Percentiles rank a stretch among this genome's conserved stretches.
phyloP scores from a whole-genome alignment of 2,113 vertebrate species.

The Hiodon tergisus region DNA sequence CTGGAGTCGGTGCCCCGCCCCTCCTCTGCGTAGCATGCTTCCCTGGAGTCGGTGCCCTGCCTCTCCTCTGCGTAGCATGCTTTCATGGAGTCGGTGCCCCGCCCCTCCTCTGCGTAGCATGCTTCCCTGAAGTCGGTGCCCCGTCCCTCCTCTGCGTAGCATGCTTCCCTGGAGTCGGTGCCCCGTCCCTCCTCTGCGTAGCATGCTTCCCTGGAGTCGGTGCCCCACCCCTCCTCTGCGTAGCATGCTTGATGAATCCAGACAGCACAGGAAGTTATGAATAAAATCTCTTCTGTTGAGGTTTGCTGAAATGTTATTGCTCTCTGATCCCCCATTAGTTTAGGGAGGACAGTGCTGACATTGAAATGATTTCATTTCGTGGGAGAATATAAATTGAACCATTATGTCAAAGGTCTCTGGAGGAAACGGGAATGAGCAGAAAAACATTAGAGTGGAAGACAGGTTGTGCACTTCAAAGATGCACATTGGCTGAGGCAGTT shows the following conservation, averaged over 20 bases:
- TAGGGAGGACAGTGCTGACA: constrained; percentile 30
- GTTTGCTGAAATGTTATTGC: constrained; percentile 32
- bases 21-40: neutral
- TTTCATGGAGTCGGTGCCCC: no score
- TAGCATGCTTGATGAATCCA: constrained; percentile 25
- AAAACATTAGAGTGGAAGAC: constrained; percentile 26
- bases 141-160: no score
- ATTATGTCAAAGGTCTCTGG: constrained; percentile 34
- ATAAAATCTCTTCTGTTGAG: constrained; percentile 32
- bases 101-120: no score
- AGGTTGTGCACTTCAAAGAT: constrained; percentile 24
- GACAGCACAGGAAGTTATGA: constrained; percentile 31
- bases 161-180: no score
- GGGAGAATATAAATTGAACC: constrained; percentile 36
- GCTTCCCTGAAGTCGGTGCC: no score
- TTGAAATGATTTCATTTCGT: constrained; percentile 35
- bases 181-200: no score
- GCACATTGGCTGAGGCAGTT: constrained; percentile 24
- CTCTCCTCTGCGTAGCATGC: constrained; percentile 13
- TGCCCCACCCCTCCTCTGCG: constrained; percentile 21
- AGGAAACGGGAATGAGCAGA: constrained; percentile 19
- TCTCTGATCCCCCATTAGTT: constrained; percentile 33
- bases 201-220: constrained; percentile 1
- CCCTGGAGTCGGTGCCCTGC: constrained; percentile 5
- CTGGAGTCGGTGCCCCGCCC: no score